Base-by-base conservation (phyloP, 2,113 vertebrate species). In the Prionailurus bengalensis region DNA sequence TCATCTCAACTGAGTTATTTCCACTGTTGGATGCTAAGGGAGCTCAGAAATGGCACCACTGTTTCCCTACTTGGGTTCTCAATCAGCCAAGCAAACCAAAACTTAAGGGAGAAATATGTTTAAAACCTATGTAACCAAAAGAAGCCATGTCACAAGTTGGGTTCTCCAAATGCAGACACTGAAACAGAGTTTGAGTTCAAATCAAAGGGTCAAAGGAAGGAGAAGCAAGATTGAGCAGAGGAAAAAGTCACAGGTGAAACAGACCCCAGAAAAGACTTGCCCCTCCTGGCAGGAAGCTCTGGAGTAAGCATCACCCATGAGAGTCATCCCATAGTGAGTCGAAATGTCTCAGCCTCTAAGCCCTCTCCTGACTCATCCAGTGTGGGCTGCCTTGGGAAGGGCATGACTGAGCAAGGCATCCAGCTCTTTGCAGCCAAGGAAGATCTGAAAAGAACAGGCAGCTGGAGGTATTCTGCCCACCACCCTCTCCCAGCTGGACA, bases 71-170 rank as follows among this genome's bases (percentile, higher is more conserved):
- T 82, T 91, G 66, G 78, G 51, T 71, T 76, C 29, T 58, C 39
- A 97, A 82, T 42, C 17, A 82, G 39, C 15, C 85, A 61, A 51
- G 51, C 78, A 87, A 93, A 78, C 15, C 55, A 85, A 88, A 94
- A 21, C 61, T 65, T 79, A 87, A 68, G 15, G 16, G 11, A 91
- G 33, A 91, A 94, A 89, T 2, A 68, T 93, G 58, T n/a, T 71
- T 58, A 61, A 89, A 89, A 79, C 13, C 27, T 73, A 48, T 84
- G 39, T 68, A 94, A 82, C 53, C 42, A 36, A 66, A 76, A 80
- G 48, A 87, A 3, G 6, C 36, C 79, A 55, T 48, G 1, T 89
- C 73, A 61, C 21, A 94, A n/a, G 17, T 12, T 96, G 63, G 66
- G 31, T 36, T 55, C 70, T 91, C 29, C 74, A 70, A 55, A 23